Conservation (phyloP, 2,888 invertebrate species). For the Sarcophaga subvicina region DNA sequence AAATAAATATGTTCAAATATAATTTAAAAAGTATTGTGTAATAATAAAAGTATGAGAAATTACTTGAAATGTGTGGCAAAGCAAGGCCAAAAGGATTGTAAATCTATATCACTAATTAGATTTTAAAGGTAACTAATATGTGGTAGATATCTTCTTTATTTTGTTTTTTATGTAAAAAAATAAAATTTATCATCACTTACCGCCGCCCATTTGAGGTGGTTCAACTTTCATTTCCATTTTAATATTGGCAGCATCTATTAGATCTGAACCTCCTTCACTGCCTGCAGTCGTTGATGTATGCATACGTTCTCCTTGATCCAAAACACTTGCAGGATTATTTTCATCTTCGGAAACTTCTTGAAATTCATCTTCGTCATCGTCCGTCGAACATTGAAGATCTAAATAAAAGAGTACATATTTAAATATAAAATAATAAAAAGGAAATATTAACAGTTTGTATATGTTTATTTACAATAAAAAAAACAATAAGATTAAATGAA, state of each 20-base stretch:
- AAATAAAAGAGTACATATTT: neutral
- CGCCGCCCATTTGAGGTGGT: conserved; percentile 74
- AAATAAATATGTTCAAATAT: no score
- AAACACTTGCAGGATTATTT: conserved; percentile 81
- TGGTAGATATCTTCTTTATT: no score
- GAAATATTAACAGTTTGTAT: neutral
- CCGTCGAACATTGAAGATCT: conserved; percentile 89
- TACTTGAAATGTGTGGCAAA: no score
- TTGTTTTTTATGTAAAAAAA: no score
- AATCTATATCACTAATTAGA: no score
- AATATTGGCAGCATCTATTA: conserved; percentile 77
- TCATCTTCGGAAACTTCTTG: conserved; percentile 85
- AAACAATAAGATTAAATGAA: neutral
- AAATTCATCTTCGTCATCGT: conserved; percentile 87
- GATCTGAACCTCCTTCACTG: conserved; percentile 70
- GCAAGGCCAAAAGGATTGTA: no score
- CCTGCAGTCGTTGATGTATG: conserved; percentile 68
- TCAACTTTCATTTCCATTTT: conserved; percentile 77
- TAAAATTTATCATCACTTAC: conserved; percentile 68
- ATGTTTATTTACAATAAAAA: neutral
- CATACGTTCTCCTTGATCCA: conserved; percentile 80
- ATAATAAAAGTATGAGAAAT: no score
- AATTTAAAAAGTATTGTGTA: no score
- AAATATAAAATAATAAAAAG: no score
- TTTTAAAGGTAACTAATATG: no score